These are phyloP conservation scores for Eulemur rubriventer DNA, from an alignment of 2,797 vertebrate species.

Conservation along the genomic window DNA sequence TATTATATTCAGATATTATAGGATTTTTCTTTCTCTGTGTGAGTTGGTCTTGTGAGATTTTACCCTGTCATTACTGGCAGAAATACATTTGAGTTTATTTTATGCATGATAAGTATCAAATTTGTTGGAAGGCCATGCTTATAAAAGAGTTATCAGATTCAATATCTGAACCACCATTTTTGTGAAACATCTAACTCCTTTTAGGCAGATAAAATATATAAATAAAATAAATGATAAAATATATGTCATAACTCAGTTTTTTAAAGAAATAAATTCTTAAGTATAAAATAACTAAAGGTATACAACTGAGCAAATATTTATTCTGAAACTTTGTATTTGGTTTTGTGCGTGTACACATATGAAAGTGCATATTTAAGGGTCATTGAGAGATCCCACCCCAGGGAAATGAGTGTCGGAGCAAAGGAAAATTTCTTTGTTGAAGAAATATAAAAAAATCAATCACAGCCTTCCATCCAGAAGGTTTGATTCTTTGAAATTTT, in stretches of 20 bases:
- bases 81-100: background rate
- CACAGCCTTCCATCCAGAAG: background rate
- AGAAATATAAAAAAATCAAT: background rate
- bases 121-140: background rate
- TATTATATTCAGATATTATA: background rate
- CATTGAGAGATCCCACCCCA: background rate
- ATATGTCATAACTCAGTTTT: background rate
- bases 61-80: background rate
- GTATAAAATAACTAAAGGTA: background rate
- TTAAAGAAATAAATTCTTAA: conserved; percentile 7
- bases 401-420: background rate
- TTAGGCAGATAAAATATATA: background rate
- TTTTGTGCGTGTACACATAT: background rate
- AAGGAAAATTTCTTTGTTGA: background rate
- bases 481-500: conserved; percentile 25
- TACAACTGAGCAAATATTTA: background rate
- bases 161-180: background rate
- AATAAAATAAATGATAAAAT: background rate
- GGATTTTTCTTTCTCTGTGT: background rate
- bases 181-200: background rate
- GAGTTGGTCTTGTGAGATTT: background rate
- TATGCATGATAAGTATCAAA: background rate
- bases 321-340: background rate
- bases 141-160: background rate
- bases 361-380: background rate